These are phyloP conservation scores for Liodrosophila aerea DNA, from an alignment of 2,888 invertebrate genomes.

Conservation along the genomic window DNA sequence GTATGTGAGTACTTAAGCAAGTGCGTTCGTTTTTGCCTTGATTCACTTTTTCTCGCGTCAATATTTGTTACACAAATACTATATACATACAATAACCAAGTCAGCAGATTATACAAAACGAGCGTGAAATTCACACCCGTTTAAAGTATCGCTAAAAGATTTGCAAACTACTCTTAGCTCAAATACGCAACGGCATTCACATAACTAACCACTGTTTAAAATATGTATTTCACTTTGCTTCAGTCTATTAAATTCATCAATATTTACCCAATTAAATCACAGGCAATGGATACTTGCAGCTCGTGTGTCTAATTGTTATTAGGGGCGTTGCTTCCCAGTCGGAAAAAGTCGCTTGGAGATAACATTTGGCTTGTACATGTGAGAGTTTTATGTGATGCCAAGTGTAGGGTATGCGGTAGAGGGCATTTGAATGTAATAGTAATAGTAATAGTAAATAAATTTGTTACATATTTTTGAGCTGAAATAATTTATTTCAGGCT, in stretches of 20 bases:
- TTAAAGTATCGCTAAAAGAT: slow-evolving; percentile 49
- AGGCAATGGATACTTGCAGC: slow-evolving; percentile 12
- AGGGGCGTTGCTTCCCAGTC: slow-evolving; percentile 32
- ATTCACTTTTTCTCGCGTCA: slow-evolving; percentile 51
- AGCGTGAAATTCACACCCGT: slow-evolving; percentile 64
- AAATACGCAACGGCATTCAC: no score
- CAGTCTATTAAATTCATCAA: slow-evolving; percentile 18
- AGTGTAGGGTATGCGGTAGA: slow-evolving; percentile 24
- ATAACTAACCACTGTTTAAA: no score
- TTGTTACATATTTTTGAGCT: no score
- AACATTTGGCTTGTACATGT: slow-evolving; percentile 14
- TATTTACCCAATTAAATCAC: slow-evolving; percentile 45
- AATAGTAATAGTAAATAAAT: background rate
- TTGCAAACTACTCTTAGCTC: slow-evolving; percentile 5
- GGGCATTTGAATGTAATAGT: background rate
- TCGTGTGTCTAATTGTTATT: slow-evolving; percentile 24
- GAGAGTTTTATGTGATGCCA: slow-evolving; percentile 6
- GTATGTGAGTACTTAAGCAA: background rate
- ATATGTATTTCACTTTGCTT: slow-evolving; percentile 10
- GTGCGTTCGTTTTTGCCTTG: slow-evolving; percentile 58
- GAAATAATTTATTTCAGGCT: no score
- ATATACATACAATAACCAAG: slow-evolving; percentile 20
- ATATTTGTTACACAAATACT: slow-evolving; percentile 48
- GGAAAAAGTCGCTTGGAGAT: slow-evolving; percentile 27
- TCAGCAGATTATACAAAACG: slow-evolving; percentile 11